These are phyloP conservation scores for Aythya baeri DNA, from an alignment of 2,113 vertebrate species.

Conservation along the genomic window DNA sequence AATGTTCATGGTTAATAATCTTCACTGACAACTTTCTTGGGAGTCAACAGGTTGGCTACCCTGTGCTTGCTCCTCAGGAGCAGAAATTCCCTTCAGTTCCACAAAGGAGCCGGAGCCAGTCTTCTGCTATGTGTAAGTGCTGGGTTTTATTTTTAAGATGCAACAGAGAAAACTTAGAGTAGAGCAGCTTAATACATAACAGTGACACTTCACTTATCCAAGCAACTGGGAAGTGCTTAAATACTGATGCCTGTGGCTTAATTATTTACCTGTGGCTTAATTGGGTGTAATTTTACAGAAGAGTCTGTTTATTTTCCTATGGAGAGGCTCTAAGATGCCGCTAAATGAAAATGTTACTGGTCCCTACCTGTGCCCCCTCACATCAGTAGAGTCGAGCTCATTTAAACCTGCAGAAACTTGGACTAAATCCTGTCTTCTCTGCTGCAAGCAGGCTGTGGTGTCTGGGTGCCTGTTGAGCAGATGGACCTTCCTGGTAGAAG, in stretches of 20 bases:
- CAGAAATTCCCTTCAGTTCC: background rate
- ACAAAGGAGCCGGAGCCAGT: background rate
- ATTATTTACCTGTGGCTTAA: slow-evolving; percentile 65
- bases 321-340: slow-evolving; percentile 39
- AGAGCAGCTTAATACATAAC: slow-evolving; percentile 13
- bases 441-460: background rate
- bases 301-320: slow-evolving; percentile 61
- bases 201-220: slow-evolving; percentile 40
- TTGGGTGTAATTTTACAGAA: slow-evolving; percentile 51
- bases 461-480: background rate
- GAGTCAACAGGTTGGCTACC: background rate
- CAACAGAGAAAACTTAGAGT: slow-evolving; percentile 11
- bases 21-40: background rate
- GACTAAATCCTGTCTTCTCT: background rate
- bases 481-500: background rate
- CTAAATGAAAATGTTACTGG: slow-evolving; percentile 6
- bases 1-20: background rate
- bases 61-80: background rate
- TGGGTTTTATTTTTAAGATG: slow-evolving; percentile 43
- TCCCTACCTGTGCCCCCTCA: background rate
- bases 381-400: background rate
- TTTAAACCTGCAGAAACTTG: background rate
- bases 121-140: background rate
- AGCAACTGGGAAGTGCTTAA: slow-evolving; percentile 40
- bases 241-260: slow-evolving; percentile 45